Base-by-base conservation (phyloP, 64 coral and sea anemone genomes). In the Porites australiensis region DNA sequence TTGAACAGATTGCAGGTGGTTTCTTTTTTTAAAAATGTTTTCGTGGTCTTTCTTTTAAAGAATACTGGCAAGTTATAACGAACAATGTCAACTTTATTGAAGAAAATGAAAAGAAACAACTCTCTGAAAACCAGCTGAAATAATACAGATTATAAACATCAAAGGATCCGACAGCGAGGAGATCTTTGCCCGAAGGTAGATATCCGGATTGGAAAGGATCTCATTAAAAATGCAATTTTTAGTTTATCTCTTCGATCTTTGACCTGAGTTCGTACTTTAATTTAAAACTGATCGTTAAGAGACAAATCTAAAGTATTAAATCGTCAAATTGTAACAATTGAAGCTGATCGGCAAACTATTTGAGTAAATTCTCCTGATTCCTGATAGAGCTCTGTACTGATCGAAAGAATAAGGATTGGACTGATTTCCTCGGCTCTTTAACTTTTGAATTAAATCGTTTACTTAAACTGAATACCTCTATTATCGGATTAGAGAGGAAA, bases 241-340 rank as follows among this genome's bases (percentile, higher is more conserved):
- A 50, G 73, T 76, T 76, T 76, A 76, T 76, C 73, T 76, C 50
- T 19, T 16, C 48, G 12, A 73, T 73, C 43, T 23, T 73, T 73
- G 13, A 73, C 44, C 70, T 73, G 37, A 5, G 37, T 73, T 13
- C 14, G 70, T 48, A 45, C 27, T 13, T n/a, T 44, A 0, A 73
- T 44, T 2, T 74, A 11, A 76, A 57, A 57, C 12, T 57, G 54
- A 57, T 12, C 73, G 19, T 50, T 47, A 19, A 76, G 27, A 37
- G 27, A 37, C 27, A 37, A 37, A 37, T 37, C 27, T 37, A 37
- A 37, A 37, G 27, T 37, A 37, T 37, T 37, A 37, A 37, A 37
- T 37, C 27, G 27, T 37, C 27, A 37, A 37, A 37, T 37, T 37
- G 27, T 37, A 37, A 37, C 27, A 37, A 0, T 37, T 37, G 27